Conservation (phyloP, 2,113 vertebrate species). For the Nerophis ophidion region DNA sequence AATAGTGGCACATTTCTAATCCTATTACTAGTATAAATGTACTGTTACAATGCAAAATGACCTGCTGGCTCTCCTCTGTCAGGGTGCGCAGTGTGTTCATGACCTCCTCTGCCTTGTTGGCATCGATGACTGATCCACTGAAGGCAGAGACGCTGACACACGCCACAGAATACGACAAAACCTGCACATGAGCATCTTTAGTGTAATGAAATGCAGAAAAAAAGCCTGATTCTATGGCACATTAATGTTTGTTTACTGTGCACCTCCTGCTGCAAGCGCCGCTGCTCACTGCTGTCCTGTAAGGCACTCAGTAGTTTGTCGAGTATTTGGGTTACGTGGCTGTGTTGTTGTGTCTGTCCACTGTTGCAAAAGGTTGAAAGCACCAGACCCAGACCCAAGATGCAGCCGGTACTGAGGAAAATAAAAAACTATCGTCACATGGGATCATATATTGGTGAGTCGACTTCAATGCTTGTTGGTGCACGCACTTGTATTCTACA, state of each 20-base stretch:
- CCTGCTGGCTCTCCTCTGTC: constrained; percentile 89
- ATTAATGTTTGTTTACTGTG: neutral
- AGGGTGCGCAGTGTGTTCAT: constrained; percentile 78
- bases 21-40: too few species aligned
- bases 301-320: constrained; percentile 73
- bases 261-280: constrained; percentile 89
- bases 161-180: constrained; percentile 83
- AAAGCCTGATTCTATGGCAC: too few species aligned
- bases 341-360: constrained; percentile 67
- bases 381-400: constrained; percentile 84
- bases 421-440: neutral
- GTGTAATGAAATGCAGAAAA: neutral
- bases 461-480: neutral
- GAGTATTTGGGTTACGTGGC: constrained; percentile 62
- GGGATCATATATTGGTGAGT: neutral
- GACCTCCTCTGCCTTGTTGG: constrained; percentile 78
- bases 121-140: constrained; percentile 75
- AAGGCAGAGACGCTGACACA: constrained; percentile 84
- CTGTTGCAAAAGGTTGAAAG: constrained; percentile 80
- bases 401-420: constrained; percentile 62
- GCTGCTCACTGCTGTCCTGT: constrained; percentile 72
- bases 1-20: too few species aligned
- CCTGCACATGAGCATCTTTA: constrained; percentile 61
- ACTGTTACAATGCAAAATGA: constrained; percentile 33
- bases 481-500: constrained; percentile 89